Evolutionary conservation across 1,140 invertebrate genomes (phyloP).

Genomic region (Dryas iulia): DNA sequence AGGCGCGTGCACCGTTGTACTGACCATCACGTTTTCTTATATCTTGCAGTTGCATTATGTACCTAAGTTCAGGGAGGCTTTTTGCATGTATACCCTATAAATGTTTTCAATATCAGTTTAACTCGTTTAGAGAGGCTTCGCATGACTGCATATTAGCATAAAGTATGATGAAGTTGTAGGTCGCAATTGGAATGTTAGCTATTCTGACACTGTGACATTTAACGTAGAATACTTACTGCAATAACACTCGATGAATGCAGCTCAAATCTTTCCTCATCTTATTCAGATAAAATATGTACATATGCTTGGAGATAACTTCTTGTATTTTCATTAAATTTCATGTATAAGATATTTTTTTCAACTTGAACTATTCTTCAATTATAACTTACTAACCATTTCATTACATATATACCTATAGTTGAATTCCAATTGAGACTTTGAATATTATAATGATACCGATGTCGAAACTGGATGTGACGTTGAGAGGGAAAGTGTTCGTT

Average conservation of each 20-base stretch:
- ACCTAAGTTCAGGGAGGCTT: constrained; percentile 19
- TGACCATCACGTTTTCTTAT: constrained; percentile 39
- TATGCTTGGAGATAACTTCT: no score
- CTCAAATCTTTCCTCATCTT: not conserved
- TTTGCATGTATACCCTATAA: constrained; percentile 32
- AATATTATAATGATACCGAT: constrained; percentile 13
- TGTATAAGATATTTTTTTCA: no score
- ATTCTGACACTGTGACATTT: constrained; percentile 26
- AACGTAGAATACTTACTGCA: not conserved
- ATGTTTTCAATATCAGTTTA: constrained; percentile 8
- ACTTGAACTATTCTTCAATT: not conserved
- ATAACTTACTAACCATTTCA: not conserved
- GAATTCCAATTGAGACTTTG: not conserved
- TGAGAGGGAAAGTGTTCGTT: constrained; percentile 66
- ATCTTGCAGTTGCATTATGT: not conserved
- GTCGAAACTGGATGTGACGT: constrained; percentile 44
- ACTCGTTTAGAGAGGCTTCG: constrained; percentile 21
- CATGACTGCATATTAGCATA: constrained; percentile 23
- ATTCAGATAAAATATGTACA: not conserved
- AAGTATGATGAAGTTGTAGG: constrained; percentile 19
- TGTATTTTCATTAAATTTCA: not conserved
- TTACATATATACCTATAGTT: no score
- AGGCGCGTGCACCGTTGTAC: constrained; percentile 43
- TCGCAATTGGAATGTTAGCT: constrained; percentile 26
- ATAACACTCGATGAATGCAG: not conserved